Evolutionary conservation across 2,113 vertebrate species (phyloP).

Genomic region (Bos javanicus): DNA sequence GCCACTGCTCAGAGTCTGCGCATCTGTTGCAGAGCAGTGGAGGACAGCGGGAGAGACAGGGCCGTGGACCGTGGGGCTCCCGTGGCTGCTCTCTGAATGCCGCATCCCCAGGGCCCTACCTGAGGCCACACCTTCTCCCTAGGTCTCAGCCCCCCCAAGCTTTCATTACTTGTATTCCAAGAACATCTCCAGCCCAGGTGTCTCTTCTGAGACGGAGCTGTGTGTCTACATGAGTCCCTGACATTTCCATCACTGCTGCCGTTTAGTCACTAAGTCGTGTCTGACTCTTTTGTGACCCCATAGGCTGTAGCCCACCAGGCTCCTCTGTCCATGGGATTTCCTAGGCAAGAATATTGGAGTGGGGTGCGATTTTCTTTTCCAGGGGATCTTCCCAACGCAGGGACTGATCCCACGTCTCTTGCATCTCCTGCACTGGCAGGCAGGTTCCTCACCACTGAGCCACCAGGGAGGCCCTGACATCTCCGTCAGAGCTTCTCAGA

Average conservation of each 20-base stretch:
- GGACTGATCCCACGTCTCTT: neutral
- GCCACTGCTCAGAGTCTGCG: accelerated
- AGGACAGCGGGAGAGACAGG: accelerated
- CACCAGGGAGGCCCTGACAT: neutral
- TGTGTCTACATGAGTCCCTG: neutral
- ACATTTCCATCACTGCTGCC: neutral
- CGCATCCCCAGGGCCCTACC: accelerated
- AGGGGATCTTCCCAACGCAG: neutral
- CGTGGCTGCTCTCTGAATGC: accelerated
- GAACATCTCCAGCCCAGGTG: neutral
- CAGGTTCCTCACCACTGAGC: neutral
- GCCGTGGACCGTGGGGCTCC: accelerated
- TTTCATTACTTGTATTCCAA: neutral
- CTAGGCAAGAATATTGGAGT: neutral
- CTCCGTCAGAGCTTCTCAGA: neutral
- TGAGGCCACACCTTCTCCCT: accelerated
- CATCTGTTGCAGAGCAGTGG: accelerated
- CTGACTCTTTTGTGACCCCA: neutral
- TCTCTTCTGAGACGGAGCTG: neutral
- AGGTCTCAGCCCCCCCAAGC: accelerated
- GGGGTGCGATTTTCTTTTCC: neutral
- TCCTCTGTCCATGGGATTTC: neutral
- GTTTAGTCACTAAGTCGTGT: neutral
- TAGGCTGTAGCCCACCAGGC: neutral
- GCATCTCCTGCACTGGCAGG: neutral